Evolutionary conservation across 2,113 vertebrate genomes (phyloP).

Genomic region (Cichladusa arquata): DNA sequence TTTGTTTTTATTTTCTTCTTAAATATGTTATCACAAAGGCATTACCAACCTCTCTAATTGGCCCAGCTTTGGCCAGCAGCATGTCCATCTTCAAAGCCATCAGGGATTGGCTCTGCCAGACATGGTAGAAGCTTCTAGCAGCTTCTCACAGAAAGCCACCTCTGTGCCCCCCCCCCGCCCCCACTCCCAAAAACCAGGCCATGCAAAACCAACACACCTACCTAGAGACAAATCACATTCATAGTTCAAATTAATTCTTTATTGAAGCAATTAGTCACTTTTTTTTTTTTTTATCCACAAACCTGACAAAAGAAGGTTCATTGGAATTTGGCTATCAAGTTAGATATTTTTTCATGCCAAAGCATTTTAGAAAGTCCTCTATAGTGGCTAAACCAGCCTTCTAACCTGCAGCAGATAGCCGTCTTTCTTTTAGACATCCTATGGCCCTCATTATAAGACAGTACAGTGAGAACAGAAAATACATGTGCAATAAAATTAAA

Average conservation of each 20-base stretch:
- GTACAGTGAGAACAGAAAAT: background rate
- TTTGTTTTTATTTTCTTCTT: too few relatives aligned
- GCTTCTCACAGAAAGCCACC: background rate
- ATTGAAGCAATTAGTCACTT: background rate
- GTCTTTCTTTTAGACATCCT: background rate
- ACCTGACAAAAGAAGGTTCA: background rate
- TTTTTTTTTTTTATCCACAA: background rate
- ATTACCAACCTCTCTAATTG: too few relatives aligned
- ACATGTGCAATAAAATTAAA: background rate
- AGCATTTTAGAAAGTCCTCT: background rate
- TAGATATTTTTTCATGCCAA: background rate
- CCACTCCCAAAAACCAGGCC: background rate
- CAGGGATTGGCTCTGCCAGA: background rate
- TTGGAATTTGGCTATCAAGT: background rate
- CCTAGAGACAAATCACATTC: background rate
- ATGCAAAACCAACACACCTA: background rate
- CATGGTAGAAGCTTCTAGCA: background rate
- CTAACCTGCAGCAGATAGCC: background rate
- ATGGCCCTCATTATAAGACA: background rate
- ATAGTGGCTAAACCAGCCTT: background rate
- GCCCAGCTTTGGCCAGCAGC: background rate
- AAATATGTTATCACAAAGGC: too few relatives aligned
- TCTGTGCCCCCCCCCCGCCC: background rate
- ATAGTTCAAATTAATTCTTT: background rate
- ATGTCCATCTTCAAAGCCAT: background rate